Percentiles rank a stretch among this genome's conserved stretches.
Conservation (phyloP, 2,888 invertebrate species). For the Cheilosia vulpina region DNA sequence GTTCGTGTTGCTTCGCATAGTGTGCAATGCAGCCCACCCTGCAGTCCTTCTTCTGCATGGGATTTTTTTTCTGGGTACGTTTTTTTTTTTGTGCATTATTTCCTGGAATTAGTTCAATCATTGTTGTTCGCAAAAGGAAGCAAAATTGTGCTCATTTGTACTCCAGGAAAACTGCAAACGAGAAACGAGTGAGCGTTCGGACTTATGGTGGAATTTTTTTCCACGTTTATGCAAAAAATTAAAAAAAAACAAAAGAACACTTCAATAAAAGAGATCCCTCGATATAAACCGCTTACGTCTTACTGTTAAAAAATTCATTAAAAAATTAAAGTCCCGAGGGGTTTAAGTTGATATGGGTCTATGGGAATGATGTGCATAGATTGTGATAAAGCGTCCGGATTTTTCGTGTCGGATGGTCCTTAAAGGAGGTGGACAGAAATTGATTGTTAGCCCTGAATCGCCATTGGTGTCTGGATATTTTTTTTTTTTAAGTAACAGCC, state of each 20-base stretch:
- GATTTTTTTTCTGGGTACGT: not conserved
- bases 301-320: too few species aligned
- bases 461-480: too few species aligned
- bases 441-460: too few species aligned
- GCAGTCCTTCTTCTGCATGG: not conserved
- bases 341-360: not conserved
- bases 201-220: not conserved
- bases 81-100: conserved; percentile 23
- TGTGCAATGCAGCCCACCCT: not conserved
- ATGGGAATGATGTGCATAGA: not conserved
- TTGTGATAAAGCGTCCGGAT: not conserved
- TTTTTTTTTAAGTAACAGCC: too few species aligned
- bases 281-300: too few species aligned
- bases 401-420: not conserved
- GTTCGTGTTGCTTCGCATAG: not conserved
- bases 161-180: not conserved
- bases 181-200: not conserved
- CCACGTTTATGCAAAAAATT: too few species aligned
- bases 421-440: not conserved
- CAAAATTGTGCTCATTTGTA: conserved; percentile 1
- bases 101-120: conserved; percentile 61
- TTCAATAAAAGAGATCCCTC: too few species aligned
- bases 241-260: too few species aligned
- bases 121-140: conserved; percentile 18
- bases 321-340: too few species aligned